Conservation (phyloP, 2,888 invertebrate species). For the Phalangium opilio region DNA sequence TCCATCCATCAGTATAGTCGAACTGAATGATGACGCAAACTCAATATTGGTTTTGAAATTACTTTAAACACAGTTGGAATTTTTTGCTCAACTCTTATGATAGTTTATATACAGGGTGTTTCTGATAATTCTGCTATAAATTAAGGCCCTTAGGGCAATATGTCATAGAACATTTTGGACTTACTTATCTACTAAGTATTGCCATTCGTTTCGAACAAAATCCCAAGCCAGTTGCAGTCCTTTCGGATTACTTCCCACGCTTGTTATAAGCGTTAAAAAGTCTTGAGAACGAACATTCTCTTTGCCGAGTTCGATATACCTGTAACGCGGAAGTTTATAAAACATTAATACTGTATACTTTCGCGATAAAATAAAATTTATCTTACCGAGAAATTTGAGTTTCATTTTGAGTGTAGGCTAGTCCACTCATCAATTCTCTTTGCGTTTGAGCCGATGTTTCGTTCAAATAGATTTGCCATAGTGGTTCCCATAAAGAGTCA, state of each 20-base stretch:
- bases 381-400: no score
- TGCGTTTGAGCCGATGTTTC: slow-evolving; percentile 68
- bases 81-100: no score
- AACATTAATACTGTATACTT: no score
- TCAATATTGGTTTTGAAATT: no score
- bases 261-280: slow-evolving; percentile 52
- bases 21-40: no score
- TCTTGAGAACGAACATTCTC: slow-evolving; percentile 69
- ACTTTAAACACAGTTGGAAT: no score
- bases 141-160: no score
- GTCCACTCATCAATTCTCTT: slow-evolving; percentile 50
- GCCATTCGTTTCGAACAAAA: slow-evolving; percentile 63
- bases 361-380: no score
- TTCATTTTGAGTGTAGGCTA: slow-evolving; percentile 34
- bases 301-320: slow-evolving; percentile 55
- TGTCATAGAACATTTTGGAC: no score
- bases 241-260: slow-evolving; percentile 53
- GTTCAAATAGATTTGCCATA: slow-evolving; percentile 53
- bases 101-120: no score
- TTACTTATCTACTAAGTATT: slow-evolving; percentile 44
- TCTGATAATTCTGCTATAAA: no score
- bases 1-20: no score
- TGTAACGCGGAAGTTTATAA: slow-evolving; percentile 30
- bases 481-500: slow-evolving; percentile 51
- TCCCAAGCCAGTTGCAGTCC: slow-evolving; percentile 68